Conservation (phyloP, 2,888 invertebrate genomes). For the Cephalotes varians region DNA sequence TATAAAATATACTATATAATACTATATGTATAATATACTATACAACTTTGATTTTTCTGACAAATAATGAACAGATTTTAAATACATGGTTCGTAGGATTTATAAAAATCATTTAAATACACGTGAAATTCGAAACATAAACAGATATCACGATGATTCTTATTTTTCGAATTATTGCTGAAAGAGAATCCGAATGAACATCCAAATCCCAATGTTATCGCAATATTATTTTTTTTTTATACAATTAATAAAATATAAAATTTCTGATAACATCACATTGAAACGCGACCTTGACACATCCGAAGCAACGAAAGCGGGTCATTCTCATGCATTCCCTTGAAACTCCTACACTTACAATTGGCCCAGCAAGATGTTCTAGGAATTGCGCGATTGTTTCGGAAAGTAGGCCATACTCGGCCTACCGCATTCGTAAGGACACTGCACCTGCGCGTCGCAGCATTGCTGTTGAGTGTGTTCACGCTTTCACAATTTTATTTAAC, state of each 20-base stretch:
- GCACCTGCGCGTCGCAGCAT: constrained; percentile 33
- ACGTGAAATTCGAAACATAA: not conserved
- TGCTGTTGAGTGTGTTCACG: not conserved
- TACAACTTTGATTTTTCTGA: not conserved
- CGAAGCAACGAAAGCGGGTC: constrained; percentile 62
- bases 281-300: constrained; percentile 74
- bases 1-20: too few species aligned
- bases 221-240: not conserved
- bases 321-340: constrained; percentile 59
- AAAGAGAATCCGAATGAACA: not conserved
- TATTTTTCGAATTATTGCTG: not conserved
- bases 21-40: too few species aligned
- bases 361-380: constrained; percentile 56
- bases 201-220: not conserved
- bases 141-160: not conserved
- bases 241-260: not conserved
- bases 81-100: not conserved
- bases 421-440: constrained; percentile 70
- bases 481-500: not conserved
- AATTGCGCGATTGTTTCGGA: constrained; percentile 79
- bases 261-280: not conserved
- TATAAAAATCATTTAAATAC: not conserved
- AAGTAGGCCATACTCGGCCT: constrained; percentile 80
- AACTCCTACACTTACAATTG: constrained; percentile 44
- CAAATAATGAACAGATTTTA: not conserved